phyloP scores from a whole-genome alignment of 2,888 invertebrate genomes.

The Brenthis daphne region DNA sequence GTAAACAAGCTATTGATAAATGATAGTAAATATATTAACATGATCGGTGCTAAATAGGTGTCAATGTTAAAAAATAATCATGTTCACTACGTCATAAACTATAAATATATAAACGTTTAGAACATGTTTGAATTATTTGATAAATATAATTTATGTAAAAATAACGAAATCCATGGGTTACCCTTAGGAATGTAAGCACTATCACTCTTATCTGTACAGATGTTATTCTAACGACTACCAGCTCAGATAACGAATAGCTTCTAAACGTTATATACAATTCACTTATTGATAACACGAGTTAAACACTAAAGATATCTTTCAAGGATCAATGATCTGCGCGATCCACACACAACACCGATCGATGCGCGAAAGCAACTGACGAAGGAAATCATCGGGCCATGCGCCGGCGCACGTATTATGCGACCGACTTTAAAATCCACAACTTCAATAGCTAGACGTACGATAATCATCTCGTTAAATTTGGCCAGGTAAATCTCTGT shows the following conservation, averaged over 20 bases:
- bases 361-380: conserved; percentile 76
- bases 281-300: conserved; percentile 45
- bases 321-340: conserved; percentile 39
- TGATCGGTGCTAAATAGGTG: conserved; percentile 23
- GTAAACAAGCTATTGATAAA: conserved; percentile 30
- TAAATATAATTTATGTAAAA: conserved; percentile 13
- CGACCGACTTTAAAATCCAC: conserved; percentile 53
- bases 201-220: conserved; percentile 65
- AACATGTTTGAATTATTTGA: not conserved
- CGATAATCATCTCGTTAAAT: conserved; percentile 37
- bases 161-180: conserved; percentile 33
- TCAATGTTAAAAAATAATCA: conserved; percentile 28
- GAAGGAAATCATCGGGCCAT: conserved; percentile 61
- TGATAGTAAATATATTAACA: conserved; percentile 28
- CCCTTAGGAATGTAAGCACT: conserved; percentile 56
- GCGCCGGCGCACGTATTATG: conserved; percentile 68
- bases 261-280: conserved; percentile 45
- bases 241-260: conserved; percentile 45
- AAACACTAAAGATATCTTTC: conserved; percentile 34
- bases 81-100: not conserved
- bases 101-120: not conserved
- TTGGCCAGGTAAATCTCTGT: conserved; percentile 51
- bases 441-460: conserved; percentile 28
- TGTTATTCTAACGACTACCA: conserved; percentile 50
- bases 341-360: conserved; percentile 56